Evolutionary conservation across 2,113 vertebrate species (phyloP).

Genomic region (Mastomys coucha): DNA sequence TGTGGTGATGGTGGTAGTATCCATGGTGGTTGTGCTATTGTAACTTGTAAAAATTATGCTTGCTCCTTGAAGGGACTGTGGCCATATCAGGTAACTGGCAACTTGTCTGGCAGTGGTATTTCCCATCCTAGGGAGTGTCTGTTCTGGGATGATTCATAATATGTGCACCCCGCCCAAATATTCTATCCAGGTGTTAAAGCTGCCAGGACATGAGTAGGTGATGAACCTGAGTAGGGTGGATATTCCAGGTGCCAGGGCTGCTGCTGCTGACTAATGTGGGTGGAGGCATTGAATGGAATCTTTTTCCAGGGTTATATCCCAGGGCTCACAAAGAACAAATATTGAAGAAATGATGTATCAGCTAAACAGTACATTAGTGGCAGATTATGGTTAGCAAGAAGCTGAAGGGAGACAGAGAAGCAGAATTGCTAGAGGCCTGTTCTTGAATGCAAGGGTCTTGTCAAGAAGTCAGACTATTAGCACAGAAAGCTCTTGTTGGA

Average conservation of each 20-base stretch:
- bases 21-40: background rate
- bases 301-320: constrained; percentile 18
- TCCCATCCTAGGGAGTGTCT: constrained; percentile 58
- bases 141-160: constrained; percentile 44
- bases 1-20: background rate
- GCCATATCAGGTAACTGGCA: constrained; percentile 31
- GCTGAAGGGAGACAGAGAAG: background rate
- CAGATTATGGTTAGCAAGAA: constrained; percentile 40
- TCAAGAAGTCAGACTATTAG: background rate
- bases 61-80: background rate
- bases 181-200: constrained; percentile 71
- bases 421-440: background rate
- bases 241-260: background rate
- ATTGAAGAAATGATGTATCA: constrained; percentile 46
- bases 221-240: background rate
- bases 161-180: constrained; percentile 49
- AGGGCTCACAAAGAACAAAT: constrained; percentile 20
- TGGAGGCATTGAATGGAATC: constrained; percentile 7
- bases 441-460: background rate
- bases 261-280: constrained; percentile 48
- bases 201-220: constrained; percentile 30
- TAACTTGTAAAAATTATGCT: background rate
- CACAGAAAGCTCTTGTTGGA: background rate
- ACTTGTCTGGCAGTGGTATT: constrained; percentile 26
- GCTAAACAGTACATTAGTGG: background rate